phyloP scores from a whole-genome alignment of 37 sponge, comb jelly and placozoan species.

The Halichondria panicea region DNA sequence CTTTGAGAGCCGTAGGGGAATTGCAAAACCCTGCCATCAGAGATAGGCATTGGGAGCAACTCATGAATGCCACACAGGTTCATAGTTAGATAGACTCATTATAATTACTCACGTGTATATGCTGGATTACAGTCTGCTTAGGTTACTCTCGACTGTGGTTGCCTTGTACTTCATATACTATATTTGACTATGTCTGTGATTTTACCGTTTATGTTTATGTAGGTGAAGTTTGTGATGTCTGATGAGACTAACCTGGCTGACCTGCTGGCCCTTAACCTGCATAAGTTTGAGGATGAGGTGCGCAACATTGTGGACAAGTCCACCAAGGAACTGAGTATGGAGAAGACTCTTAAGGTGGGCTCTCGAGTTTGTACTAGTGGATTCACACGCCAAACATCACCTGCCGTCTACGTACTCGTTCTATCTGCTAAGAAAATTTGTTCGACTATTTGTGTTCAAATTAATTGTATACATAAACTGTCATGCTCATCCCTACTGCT shows the following conservation, averaged over 20 bases:
- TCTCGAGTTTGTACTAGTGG: neutral
- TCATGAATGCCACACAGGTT: conserved; percentile 98
- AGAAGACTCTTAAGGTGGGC: conserved; percentile 86
- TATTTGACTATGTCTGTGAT: conserved; percentile 1
- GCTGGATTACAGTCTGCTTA: neutral
- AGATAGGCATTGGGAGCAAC: conserved; percentile 98
- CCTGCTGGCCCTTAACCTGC: conserved; percentile 93
- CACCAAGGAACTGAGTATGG: conserved; percentile 98
- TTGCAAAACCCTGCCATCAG: conserved; percentile 98
- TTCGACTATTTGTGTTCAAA: too few relatives aligned
- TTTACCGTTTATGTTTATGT: neutral
- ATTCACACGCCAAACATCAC: too few relatives aligned
- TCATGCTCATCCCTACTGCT: neutral
- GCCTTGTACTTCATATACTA: neutral
- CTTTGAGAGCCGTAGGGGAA: conserved; percentile 94
- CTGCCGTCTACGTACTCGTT: neutral
- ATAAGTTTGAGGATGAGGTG: conserved; percentile 99
- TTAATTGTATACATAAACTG: neutral
- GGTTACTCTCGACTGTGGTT: neutral
- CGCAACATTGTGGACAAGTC: conserved; percentile 98
- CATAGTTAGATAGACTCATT: neutral
- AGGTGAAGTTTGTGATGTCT: conserved; percentile 98
- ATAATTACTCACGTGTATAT: neutral
- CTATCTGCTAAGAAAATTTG: too few relatives aligned
- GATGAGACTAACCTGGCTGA: conserved; percentile 92